A percentile compares a stretch with the other conserved stretches of the same genome.
These are phyloP conservation scores for Crotophaga sulcirostris DNA, from an alignment of 2,113 vertebrate genomes.

Conservation along the genomic window DNA sequence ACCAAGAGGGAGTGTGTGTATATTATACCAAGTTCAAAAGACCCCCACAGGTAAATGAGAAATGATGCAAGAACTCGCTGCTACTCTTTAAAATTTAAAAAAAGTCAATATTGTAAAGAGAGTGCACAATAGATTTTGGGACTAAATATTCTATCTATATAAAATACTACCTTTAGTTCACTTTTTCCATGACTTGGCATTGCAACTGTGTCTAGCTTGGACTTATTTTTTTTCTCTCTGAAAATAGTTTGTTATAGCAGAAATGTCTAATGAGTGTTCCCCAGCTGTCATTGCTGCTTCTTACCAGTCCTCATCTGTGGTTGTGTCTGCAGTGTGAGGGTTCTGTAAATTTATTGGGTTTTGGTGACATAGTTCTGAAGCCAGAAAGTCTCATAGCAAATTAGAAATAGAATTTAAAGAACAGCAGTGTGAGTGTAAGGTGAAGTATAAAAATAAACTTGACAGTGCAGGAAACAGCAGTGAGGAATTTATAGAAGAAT, in stretches of 20 bases:
- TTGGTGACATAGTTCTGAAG: background rate
- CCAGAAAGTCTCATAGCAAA: background rate
- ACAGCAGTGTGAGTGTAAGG: background rate
- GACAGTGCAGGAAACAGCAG: background rate
- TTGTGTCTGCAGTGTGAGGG: background rate
- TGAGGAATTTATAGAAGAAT: background rate
- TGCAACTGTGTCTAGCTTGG: background rate
- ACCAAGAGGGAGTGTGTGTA: constrained; percentile 99
- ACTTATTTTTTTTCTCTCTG: background rate
- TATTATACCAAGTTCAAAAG: constrained; percentile 98
- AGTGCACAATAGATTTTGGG: background rate
- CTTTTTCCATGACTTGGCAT: background rate
- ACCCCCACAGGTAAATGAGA: constrained; percentile 93
- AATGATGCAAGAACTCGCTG: background rate
- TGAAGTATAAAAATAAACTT: background rate
- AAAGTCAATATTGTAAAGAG: background rate
- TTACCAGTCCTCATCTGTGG: background rate
- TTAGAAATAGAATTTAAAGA: background rate
- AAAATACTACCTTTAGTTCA: background rate
- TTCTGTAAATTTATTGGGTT: too few relatives aligned
- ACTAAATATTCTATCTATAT: background rate
- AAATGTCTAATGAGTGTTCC: background rate
- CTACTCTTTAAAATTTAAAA: background rate
- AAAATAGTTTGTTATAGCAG: background rate
- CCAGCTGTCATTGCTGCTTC: background rate